Base-by-base conservation (phyloP, 1,140 invertebrate genomes). In the Drosophila biarmipes region DNA sequence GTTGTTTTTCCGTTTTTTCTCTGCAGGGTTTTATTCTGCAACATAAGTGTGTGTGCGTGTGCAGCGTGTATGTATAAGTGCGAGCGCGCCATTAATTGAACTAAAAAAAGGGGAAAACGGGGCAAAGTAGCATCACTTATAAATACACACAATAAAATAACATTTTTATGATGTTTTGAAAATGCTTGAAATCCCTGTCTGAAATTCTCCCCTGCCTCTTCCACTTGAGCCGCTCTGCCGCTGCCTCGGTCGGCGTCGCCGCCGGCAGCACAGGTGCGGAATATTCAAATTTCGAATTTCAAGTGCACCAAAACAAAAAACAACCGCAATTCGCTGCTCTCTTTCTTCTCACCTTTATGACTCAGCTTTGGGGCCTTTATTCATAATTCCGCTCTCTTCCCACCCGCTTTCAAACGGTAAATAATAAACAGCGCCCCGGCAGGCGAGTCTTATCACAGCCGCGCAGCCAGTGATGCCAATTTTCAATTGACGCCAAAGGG, bases 141-240 rank as follows among this genome's bases (percentile, higher is more conserved):
- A 85, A 87, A 85, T 89, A 89, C 71, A 69, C 85, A 71, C 80
- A 89, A 86, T 87, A 87, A 89, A 87, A 73, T 67, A 55, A 79
- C 64, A 80, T 73, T 62, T 89, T 87, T 87, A 87, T 87, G 79
- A 79, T 87, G 84, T 87, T 87, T 87, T 78, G 84, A 87, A 87
- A 87, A 79, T 89, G 89, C 84, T 87, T 84, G 79, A 87, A 86
- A 68, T 69, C 71, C 54, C 61, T 73, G 55, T 48, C 14, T 29
- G 24, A 49, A 49, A 29, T 31, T 49, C 29, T 15, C 31, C 6
- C 6, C 6, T 49, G 10, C n/a, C 54, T 34, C 63, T 75, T 67
- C 63, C 85, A 81, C 82, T 86, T 87, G 78, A 86, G 48, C 64
- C 62, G n/a, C n/a, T 15, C 45, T 38, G 58, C 14, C 49, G 31